These are phyloP conservation scores for Dicrurus megarhynchus DNA, from an alignment of 2,113 vertebrate species.

Conservation along the genomic window DNA sequence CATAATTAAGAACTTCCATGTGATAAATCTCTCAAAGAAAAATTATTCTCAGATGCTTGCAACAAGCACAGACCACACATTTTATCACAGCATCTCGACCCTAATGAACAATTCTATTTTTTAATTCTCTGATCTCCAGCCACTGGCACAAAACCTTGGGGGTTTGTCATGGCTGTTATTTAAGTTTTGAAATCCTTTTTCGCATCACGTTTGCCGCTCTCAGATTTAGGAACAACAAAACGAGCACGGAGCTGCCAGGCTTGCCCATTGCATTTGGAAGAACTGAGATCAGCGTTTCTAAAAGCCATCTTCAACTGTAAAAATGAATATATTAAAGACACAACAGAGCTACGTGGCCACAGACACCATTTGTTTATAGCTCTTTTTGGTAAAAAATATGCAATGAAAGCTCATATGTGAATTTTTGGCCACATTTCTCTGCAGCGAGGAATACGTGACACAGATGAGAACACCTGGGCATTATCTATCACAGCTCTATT, in stretches of 20 bases:
- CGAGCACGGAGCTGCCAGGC: not conserved
- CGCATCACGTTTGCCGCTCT: not conserved
- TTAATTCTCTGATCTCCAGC: not conserved
- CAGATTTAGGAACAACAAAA: not conserved
- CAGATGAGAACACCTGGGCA: not conserved
- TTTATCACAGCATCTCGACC: not conserved
- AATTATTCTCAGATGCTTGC: not conserved
- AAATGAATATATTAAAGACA: not conserved
- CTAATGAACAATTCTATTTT: not conserved
- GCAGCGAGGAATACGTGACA: not conserved
- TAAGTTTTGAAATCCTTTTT: not conserved
- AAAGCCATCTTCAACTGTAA: not conserved
- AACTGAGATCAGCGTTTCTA: not conserved
- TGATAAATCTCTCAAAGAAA: not conserved
- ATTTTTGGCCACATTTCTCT: not conserved
- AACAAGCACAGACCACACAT: not conserved
- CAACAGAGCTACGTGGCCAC: not conserved
- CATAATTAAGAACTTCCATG: not conserved
- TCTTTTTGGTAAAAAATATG: not conserved
- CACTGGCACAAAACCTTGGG: not conserved
- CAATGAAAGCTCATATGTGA: not conserved
- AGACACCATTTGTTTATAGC: not conserved
- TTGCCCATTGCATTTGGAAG: not conserved
- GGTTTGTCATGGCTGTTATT: not conserved
- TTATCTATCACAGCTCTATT: not conserved